A percentile compares a stretch with the other conserved stretches of the same genome.
phyloP scores from a whole-genome alignment of 2,113 vertebrate species.

The Capreolus pygargus region DNA sequence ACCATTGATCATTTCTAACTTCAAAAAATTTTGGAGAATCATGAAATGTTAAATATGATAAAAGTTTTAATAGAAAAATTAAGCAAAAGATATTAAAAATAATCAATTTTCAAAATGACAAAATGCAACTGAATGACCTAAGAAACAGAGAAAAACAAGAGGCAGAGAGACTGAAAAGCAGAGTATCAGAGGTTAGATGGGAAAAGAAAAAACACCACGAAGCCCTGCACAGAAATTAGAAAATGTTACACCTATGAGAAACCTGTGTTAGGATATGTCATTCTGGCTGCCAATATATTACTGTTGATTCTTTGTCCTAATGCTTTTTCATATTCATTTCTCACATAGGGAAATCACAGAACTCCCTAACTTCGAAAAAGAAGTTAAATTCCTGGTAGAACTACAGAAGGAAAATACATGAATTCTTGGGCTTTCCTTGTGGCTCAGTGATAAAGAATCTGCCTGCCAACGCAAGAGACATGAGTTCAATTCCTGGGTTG shows the following conservation, averaged over 20 bases:
- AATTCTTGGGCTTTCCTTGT: neutral
- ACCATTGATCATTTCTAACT: neutral
- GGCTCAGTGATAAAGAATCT: neutral
- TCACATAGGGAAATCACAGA: neutral
- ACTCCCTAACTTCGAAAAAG: neutral
- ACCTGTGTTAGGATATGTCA: too few relatives aligned
- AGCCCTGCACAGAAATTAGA: neutral
- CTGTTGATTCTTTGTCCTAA: neutral
- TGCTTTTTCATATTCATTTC: neutral
- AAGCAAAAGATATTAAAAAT: neutral
- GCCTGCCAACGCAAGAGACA: neutral
- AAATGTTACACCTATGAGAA: neutral
- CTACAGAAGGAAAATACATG: neutral
- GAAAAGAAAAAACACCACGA: neutral
- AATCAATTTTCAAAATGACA: neutral
- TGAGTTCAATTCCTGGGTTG: neutral
- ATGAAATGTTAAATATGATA: neutral
- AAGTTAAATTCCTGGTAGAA: neutral
- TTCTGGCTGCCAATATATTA: neutral
- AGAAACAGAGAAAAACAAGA: neutral
- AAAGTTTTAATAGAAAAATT: neutral
- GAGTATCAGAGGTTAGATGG: neutral
- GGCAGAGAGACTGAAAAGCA: neutral
- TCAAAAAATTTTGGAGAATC: neutral
- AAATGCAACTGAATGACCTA: neutral